phyloP scores from a whole-genome alignment of 2,113 vertebrate genomes.

The Sebastes fasciatus region DNA sequence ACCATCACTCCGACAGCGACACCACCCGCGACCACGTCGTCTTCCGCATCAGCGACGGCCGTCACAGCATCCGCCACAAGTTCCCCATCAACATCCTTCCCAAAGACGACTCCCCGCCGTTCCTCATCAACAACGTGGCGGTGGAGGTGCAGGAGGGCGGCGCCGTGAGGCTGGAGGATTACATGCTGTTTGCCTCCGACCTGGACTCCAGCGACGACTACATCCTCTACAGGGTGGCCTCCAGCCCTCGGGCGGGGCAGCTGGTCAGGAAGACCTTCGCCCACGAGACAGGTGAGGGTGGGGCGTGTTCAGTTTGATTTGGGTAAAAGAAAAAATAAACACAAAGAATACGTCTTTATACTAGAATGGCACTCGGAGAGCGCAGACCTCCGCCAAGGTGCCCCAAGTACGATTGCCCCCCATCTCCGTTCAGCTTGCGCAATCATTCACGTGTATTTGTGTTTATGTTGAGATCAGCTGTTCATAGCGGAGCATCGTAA shows the following conservation, averaged over 20 bases:
- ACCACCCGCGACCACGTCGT: conserved; percentile 80
- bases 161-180: conserved; percentile 63
- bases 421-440: no score
- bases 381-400: no score
- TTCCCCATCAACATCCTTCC: conserved; percentile 81
- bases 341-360: background rate
- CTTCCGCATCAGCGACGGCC: conserved; percentile 84
- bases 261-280: conserved; percentile 72
- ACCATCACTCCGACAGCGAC: conserved; percentile 85
- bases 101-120: conserved; percentile 81
- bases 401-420: no score
- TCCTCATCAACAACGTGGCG: conserved; percentile 80
- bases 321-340: background rate
- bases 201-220: conserved; percentile 83
- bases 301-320: background rate
- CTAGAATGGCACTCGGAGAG: no score
- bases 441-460: no score
- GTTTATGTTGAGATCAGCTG: no score
- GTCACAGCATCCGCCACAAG: conserved; percentile 80
- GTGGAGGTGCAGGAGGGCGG: conserved; percentile 81
- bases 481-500: no score
- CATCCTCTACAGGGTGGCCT: conserved; percentile 72
- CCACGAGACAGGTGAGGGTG: conserved; percentile 64
- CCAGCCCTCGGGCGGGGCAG: conserved; percentile 55
- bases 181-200: conserved; percentile 75